phyloP scores from a whole-genome alignment of 2,888 invertebrate genomes.

The Sinodicranocentrus sp. region DNA sequence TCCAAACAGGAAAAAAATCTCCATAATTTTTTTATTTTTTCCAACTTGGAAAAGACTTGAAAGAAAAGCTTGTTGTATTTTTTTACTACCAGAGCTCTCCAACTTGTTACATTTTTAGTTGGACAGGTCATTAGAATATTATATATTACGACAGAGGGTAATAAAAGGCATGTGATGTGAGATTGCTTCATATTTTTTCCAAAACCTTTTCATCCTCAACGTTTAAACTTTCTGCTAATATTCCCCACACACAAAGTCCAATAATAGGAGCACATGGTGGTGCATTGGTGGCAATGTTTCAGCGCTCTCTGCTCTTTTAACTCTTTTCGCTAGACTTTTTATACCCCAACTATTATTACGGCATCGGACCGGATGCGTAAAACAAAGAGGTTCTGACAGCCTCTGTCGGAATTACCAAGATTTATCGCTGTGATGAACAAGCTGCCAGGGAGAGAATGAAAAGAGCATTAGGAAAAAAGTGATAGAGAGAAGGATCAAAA shows the following conservation, averaged over 20 bases:
- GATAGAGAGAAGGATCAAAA: not conserved
- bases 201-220: not conserved
- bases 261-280: too few species aligned
- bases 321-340: not conserved
- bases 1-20: slow-evolving; percentile 26
- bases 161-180: slow-evolving; percentile 60
- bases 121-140: slow-evolving; percentile 68
- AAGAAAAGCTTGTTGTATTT: not conserved
- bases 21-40: not conserved
- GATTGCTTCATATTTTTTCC: slow-evolving; percentile 1
- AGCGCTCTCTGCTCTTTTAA: not conserved
- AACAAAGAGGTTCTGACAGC: slow-evolving; percentile 72
- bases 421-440: slow-evolving; percentile 65
- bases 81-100: not conserved
- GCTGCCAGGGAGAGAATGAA: slow-evolving; percentile 8
- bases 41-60: not conserved
- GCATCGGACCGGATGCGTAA: slow-evolving; percentile 70
- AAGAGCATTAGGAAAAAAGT: not conserved
- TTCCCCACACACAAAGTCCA: too few species aligned
- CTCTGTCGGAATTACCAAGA: slow-evolving; percentile 69
- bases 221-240: too few species aligned
- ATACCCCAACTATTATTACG: slow-evolving; percentile 40
- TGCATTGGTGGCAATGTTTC: too few species aligned
- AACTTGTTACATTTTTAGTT: slow-evolving; percentile 10
- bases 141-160: slow-evolving; percentile 53